Base-by-base conservation (phyloP, 2,888 invertebrate genomes). In the Eupsilia transversa region DNA sequence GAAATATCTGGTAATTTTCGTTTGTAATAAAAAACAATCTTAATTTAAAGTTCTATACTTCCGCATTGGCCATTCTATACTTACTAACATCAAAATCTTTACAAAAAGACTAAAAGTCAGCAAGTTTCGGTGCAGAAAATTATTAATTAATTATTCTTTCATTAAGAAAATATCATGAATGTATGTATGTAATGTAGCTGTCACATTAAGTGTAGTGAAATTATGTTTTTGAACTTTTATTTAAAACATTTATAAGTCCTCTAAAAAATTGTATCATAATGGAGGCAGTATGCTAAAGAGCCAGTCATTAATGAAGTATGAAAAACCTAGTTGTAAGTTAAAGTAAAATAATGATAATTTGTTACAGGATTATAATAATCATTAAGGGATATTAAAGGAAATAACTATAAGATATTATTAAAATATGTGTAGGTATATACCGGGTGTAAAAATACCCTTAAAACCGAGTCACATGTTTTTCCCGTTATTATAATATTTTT, bases 221-320 rank as follows among this genome's bases (percentile, higher is more conserved):
- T 68, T 54, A 30, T 17, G 41, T 54, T 71, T 54, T 52, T 41
- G 5, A 52, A 68, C 4, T n/a, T 52, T 54, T 12, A 6, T 33
- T 68, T 43, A 4, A 68, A 46, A 71, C n/a, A 30, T 73, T 59
- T 27, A 49, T 4, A 41, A 73, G 59, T 59, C 30, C 49, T 73
- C 35, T 20, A 14, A 20, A 56, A 43, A 17, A 14, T 20, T 33
- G 30, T 41, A 71, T 27, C 9, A 43, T 20, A 17, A 14, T 33
- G n/a, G 67, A 68, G 57, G 67, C 30, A 3, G 6, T 17, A 35
- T 35, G 43, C 66, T 5, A 33, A 46, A n/a, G 64, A 35, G 20
- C 27, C 43, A 43, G 27, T 69, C 33, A 46, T 49, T 38, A 23
- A 35, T 49, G 2, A 49, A 67, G 30, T 49, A 35, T 68, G 30